These are phyloP conservation scores for Botia almorhae DNA, from an alignment of 2,797 vertebrate genomes.

Conservation along the genomic window DNA sequence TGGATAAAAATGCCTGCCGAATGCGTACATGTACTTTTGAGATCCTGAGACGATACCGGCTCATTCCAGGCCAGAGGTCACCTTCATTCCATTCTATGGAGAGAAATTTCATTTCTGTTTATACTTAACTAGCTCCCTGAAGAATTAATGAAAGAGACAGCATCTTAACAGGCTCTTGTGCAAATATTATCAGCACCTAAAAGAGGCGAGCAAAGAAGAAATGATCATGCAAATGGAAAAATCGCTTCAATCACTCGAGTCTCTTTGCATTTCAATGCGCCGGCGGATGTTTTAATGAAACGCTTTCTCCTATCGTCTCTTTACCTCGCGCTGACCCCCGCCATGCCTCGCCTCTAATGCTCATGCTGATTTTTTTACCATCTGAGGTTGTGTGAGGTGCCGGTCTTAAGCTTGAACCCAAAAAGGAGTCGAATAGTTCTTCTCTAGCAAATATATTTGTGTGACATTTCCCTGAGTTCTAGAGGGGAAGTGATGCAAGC, in stretches of 20 bases:
- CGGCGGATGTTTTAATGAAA: slow-evolving; percentile 32
- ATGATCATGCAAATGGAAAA: slow-evolving; percentile 53
- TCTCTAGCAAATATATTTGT: background rate
- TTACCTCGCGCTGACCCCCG: slow-evolving; percentile 14
- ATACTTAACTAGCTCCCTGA: background rate
- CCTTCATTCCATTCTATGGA: slow-evolving; percentile 30
- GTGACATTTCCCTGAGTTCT: slow-evolving; percentile 37
- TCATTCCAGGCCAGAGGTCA: slow-evolving; percentile 23
- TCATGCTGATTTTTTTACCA: background rate
- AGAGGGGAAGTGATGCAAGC: slow-evolving; percentile 18
- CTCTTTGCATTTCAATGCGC: slow-evolving; percentile 44
- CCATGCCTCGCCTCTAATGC: background rate
- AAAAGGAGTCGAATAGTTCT: background rate
- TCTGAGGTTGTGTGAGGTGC: slow-evolving; percentile 7
- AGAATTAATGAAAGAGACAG: slow-evolving; percentile 35
- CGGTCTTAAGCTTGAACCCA: background rate
- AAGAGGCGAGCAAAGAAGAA: slow-evolving; percentile 36
- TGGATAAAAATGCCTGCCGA: background rate
- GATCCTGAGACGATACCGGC: background rate
- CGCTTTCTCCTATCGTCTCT: slow-evolving; percentile 13
- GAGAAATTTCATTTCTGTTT: background rate
- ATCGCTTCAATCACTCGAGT: slow-evolving; percentile 42
- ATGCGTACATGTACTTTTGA: background rate
- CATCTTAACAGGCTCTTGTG: slow-evolving; percentile 44
- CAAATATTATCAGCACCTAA: slow-evolving; percentile 44